Base-by-base conservation (phyloP, 2,797 vertebrate species). In the Thamnophis elegans region DNA sequence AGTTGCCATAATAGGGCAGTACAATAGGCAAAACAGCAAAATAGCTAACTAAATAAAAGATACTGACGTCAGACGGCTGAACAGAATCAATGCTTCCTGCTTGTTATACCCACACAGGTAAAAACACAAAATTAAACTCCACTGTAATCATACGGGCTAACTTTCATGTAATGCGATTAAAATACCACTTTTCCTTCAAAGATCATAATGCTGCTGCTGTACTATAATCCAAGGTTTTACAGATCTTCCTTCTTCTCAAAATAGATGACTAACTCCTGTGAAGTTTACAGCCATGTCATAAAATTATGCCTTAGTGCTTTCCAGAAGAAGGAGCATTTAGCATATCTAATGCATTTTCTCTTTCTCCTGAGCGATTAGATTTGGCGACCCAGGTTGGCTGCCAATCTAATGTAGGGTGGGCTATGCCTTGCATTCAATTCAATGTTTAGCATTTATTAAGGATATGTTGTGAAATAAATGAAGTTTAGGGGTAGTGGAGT, bases 221-320 rank as follows among this genome's bases (percentile, higher is more conserved):
- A 0, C 2, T 55, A 86, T 92, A 88, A 60, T 18, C 91, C 87
- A 92, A 91, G 90, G 1, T n/a, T 3, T 85, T 36, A 26, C 88
- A n/a, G 2, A 68, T 91, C 36, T 85, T 85, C 32, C 14, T 68
- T 2, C n/a, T 93, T 78, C 88, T 91, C 78, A 95, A 68, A 94
- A 94, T 4, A 55, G 92, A 92, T 13, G 6, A 65, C 53, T 93
- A 96, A 89, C 85, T 88, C 25, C 26, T 73, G 53, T 92, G 56
- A 93, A 92, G 87, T 0, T 28, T 88, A 92, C 59, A 87, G 0
- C 56, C 85, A 51, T 88, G 90, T 91, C 88, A 3, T 25, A 68
- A 90, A 62, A 47, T 59, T 62, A 88, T 78, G 12, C 55, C 85
- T 60, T 90, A 90, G 18, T 10, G 26, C 47, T 47, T 22, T 87